phyloP scores from a whole-genome alignment of 2,888 invertebrate species.

The Cosmia trapezina region DNA sequence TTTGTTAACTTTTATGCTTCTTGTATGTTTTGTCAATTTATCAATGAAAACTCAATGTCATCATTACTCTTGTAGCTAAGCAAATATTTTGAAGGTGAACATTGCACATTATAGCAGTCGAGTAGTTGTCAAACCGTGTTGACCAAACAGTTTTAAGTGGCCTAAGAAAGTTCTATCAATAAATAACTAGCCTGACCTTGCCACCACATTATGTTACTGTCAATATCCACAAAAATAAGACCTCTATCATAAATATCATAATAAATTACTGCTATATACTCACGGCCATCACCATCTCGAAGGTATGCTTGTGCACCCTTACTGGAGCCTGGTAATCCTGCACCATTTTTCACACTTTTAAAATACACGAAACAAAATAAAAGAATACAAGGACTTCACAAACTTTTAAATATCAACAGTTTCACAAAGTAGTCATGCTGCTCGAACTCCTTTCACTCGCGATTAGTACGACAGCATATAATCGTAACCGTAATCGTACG shows the following conservation, averaged over 20 bases:
- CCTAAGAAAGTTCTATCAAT: slow-evolving; percentile 50
- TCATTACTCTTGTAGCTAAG: slow-evolving; percentile 4
- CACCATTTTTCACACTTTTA: slow-evolving; percentile 93
- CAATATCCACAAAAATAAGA: slow-evolving; percentile 44
- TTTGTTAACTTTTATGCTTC: neutral
- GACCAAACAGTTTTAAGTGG: slow-evolving; percentile 34
- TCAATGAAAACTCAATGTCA: slow-evolving; percentile 43
- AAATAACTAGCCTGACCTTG: slow-evolving; percentile 63
- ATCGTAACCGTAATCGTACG: slow-evolving; percentile 77
- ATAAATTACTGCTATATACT: slow-evolving; percentile 82
- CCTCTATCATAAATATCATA: slow-evolving; percentile 14
- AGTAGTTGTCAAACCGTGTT: slow-evolving; percentile 51
- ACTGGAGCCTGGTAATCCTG: slow-evolving; percentile 98
- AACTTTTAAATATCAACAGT: slow-evolving; percentile 71
- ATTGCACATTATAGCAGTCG: slow-evolving; percentile 51
- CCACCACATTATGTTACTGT: slow-evolving; percentile 23
- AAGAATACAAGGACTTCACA: slow-evolving; percentile 77
- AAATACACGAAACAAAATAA: slow-evolving; percentile 74
- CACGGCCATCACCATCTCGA: slow-evolving; percentile 99
- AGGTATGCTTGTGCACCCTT: slow-evolving; percentile 98
- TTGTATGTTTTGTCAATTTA: slow-evolving; percentile 18
- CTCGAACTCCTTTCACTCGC: slow-evolving; percentile 79
- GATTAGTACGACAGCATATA: slow-evolving; percentile 78
- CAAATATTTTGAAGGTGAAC: slow-evolving; percentile 47
- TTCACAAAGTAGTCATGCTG: slow-evolving; percentile 84